These are phyloP conservation scores for Antheraea mylitta DNA, from an alignment of 1,140 invertebrate genomes.

Conservation along the genomic window DNA sequence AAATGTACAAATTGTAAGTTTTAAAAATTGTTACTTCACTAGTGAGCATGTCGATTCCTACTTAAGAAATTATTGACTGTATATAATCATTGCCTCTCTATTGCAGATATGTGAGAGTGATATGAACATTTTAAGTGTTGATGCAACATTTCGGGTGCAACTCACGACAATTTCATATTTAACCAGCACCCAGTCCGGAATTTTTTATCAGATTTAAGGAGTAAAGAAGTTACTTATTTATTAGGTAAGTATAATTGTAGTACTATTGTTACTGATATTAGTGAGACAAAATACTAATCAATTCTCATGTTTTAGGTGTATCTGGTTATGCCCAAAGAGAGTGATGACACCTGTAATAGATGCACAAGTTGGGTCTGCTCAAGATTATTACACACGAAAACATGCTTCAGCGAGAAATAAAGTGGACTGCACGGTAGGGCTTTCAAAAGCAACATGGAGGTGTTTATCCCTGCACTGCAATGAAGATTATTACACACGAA, in stretches of 20 bases:
- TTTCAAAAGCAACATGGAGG: conserved; percentile 30
- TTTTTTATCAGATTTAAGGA: conserved; percentile 15
- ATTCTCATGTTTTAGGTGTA: conserved; percentile 17
- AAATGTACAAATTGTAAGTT: conserved; percentile 35
- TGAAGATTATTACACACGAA: too few species aligned
- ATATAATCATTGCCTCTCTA: neutral
- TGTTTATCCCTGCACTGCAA: conserved; percentile 26
- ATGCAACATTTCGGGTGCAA: conserved; percentile 20
- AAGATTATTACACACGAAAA: conserved; percentile 17
- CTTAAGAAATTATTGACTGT: neutral
- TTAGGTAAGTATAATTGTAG: conserved; percentile 9
- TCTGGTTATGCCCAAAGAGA: conserved; percentile 29
- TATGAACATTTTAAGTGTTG: conserved; percentile 19
- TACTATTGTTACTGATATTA: neutral
- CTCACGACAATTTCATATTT: conserved; percentile 24
- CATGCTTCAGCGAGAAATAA: conserved; percentile 25
- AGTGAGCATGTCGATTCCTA: neutral
- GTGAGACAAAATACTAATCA: too few species aligned
- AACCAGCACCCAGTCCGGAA: conserved; percentile 13
- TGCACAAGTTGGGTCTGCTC: conserved; percentile 15
- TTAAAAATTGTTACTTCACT: neutral
- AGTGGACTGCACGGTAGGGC: conserved; percentile 25
- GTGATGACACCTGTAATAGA: conserved; percentile 30
- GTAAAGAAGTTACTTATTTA: conserved; percentile 12
- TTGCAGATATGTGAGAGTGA: conserved; percentile 23